These are phyloP conservation scores for Pogonognathellus flavescens DNA, from an alignment of 1,140 invertebrate genomes.

Conservation along the genomic window DNA sequence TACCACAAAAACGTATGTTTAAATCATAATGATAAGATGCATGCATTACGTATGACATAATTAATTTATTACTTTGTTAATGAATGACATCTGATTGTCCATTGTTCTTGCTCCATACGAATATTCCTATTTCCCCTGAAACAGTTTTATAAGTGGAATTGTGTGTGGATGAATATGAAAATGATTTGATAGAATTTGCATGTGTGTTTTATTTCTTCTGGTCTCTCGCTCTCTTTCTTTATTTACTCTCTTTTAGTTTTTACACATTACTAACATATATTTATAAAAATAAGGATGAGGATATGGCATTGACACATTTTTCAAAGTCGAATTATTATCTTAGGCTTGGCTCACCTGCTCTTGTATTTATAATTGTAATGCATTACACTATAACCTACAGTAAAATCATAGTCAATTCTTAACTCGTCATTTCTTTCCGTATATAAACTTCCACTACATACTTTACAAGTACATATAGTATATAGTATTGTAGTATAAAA, in stretches of 20 bases:
- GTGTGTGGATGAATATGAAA: neutral
- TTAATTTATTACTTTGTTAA: neutral
- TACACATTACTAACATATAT: slow-evolving; percentile 13
- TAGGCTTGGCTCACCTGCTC: neutral
- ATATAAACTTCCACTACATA: no score
- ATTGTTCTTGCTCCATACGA: no score
- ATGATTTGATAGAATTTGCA: slow-evolving; percentile 33
- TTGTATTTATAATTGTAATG: no score
- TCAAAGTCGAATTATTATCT: slow-evolving; percentile 32
- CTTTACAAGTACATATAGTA: no score
- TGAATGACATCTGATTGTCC: neutral
- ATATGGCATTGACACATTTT: slow-evolving; percentile 50
- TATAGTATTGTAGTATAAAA: no score
- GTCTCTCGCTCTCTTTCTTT: neutral
- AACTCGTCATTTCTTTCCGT: no score
- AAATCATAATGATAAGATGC: no score
- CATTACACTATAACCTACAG: no score
- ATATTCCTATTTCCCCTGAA: neutral
- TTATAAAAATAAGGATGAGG: slow-evolving; percentile 46
- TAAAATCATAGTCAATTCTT: no score
- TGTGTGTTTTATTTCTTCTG: neutral
- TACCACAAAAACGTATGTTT: no score
- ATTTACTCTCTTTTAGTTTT: neutral
- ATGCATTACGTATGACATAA: neutral
- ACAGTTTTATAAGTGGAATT: neutral